Evolutionary conservation across 2,797 vertebrate genomes (phyloP).

Genomic region (Sebastes matsubarae): DNA sequence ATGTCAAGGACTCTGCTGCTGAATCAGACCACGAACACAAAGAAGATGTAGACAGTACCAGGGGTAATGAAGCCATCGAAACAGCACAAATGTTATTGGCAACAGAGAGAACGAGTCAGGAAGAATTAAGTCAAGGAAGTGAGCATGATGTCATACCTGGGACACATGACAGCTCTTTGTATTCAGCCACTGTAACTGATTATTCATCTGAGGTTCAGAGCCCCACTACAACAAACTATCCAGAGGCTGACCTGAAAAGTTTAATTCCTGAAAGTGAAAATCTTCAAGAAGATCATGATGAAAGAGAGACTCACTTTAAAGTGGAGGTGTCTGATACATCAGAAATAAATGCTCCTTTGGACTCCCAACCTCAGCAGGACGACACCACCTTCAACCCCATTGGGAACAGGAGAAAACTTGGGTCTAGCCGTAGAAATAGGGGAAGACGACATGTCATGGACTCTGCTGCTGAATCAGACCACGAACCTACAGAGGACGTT

Average conservation of each 20-base stretch:
- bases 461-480: background rate
- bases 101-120: background rate
- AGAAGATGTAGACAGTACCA: background rate
- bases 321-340: background rate
- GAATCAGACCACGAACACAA: background rate
- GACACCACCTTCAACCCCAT: background rate
- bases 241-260: background rate
- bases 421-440: constrained; percentile 52
- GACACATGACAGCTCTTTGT: background rate
- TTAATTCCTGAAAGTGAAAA: background rate
- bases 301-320: background rate
- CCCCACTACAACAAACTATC: background rate
- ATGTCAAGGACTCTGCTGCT: background rate
- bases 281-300: background rate
- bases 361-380: background rate
- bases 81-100: background rate
- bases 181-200: background rate
- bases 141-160: background rate
- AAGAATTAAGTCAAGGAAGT: background rate
- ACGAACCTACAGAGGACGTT: constrained; percentile 1
- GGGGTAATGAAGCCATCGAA: background rate
- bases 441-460: background rate
- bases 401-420: constrained; percentile 23
- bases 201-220: background rate
- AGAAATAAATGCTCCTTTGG: too few species aligned